phyloP scores from a whole-genome alignment of 1,140 invertebrate genomes.

The Caenorhabditis remanei region DNA sequence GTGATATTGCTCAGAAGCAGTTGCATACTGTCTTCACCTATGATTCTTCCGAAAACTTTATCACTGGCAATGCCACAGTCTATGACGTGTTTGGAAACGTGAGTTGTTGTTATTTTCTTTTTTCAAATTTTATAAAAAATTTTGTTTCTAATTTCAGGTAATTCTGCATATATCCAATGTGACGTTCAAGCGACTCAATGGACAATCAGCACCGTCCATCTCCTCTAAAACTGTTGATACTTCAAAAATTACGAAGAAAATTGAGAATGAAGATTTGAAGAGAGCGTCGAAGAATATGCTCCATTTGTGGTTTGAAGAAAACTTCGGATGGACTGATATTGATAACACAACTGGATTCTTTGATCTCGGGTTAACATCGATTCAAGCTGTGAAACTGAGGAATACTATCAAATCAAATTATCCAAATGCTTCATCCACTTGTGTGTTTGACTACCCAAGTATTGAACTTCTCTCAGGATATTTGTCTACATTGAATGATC shows the following conservation, averaged over 20 bases:
- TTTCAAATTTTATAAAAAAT: background rate
- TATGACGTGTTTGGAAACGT: slow-evolving; percentile 49
- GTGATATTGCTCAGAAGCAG: background rate
- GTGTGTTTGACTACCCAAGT: slow-evolving; percentile 58
- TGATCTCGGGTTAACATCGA: slow-evolving; percentile 57
- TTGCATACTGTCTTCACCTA: slow-evolving; percentile 27
- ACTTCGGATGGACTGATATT: slow-evolving; percentile 57
- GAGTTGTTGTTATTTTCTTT: background rate
- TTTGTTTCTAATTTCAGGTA: background rate
- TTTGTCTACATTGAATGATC: slow-evolving; percentile 36
- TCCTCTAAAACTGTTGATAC: slow-evolving; percentile 30
- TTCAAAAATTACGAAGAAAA: slow-evolving; percentile 33
- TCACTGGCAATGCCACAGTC: slow-evolving; percentile 41
- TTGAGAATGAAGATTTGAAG: slow-evolving; percentile 18
- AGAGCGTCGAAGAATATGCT: slow-evolving; percentile 44
- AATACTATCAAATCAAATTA: slow-evolving; percentile 47
- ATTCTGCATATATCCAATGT: slow-evolving; percentile 42
- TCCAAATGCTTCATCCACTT: slow-evolving; percentile 52
- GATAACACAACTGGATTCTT: slow-evolving; percentile 60
- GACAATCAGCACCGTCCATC: background rate
- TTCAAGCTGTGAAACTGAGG: slow-evolving; percentile 49
- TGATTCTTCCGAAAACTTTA: background rate
- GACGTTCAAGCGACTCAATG: slow-evolving; percentile 23
- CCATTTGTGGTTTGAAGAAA: slow-evolving; percentile 52
- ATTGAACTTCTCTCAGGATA: slow-evolving; percentile 52